Evolutionary conservation across 2,797 vertebrate species (phyloP).

Genomic region (Delichon dasypus): DNA sequence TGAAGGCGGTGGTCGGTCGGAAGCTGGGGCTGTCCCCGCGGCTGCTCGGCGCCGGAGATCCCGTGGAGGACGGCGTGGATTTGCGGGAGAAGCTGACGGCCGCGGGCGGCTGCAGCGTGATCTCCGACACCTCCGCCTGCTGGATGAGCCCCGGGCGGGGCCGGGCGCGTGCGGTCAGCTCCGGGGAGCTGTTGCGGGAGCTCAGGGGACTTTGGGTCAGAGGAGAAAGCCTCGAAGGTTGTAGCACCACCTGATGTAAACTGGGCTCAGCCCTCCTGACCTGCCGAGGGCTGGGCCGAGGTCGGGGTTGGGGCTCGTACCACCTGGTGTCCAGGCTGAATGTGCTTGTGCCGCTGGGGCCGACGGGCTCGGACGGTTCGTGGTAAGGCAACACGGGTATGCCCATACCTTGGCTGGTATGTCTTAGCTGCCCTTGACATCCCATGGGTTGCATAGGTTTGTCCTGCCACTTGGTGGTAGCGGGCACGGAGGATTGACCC

Average conservation of each 20-base stretch:
- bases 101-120: conserved; percentile 90
- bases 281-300: conserved; percentile 96
- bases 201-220: conserved; percentile 97
- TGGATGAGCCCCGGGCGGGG: conserved; percentile 92
- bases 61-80: conserved; percentile 89
- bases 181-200: conserved; percentile 94
- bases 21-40: conserved; percentile 85
- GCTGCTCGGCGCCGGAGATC: conserved; percentile 89
- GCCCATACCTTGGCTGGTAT: conserved; percentile 98
- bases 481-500: conserved; percentile 72
- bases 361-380: conserved; percentile 89
- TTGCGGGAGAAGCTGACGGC: conserved; percentile 92
- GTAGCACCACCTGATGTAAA: conserved; percentile 98
- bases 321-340: conserved; percentile 97
- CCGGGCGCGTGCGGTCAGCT: conserved; percentile 91
- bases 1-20: conserved; percentile 88
- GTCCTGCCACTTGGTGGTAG: conserved; percentile 89
- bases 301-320: conserved; percentile 91
- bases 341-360: conserved; percentile 90
- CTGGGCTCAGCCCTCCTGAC: conserved; percentile 91
- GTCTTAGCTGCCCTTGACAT: conserved; percentile 98
- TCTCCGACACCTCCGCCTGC: conserved; percentile 91
- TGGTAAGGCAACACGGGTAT: conserved; percentile 99
- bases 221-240: conserved; percentile 96
- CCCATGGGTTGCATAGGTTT: conserved; percentile 97